These are phyloP conservation scores for Thaleichthys pacificus DNA, from an alignment of 2,797 vertebrate genomes.

Conservation along the genomic window DNA sequence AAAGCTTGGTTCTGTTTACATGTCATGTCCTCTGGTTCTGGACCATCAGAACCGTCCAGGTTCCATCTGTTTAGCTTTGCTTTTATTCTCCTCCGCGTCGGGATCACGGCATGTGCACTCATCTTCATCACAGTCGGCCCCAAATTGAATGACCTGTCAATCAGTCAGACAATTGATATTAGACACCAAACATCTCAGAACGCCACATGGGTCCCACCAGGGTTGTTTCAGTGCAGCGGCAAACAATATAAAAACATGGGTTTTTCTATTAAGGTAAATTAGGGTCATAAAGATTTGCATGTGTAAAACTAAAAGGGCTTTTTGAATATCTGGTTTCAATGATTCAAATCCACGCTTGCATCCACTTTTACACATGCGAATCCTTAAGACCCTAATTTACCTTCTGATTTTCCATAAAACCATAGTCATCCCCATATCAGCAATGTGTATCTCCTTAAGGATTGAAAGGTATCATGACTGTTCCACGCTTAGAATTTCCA, in stretches of 20 bases:
- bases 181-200: not conserved
- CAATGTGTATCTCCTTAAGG: constrained; percentile 36
- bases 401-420: not conserved
- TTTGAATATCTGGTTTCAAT: no score
- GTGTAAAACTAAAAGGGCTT: no score
- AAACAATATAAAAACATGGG: not conserved
- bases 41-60: constrained; percentile 39
- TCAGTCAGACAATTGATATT: constrained; percentile 26
- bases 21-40: constrained; percentile 46
- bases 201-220: not conserved
- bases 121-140: constrained; percentile 89
- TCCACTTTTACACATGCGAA: no score
- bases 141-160: constrained; percentile 91
- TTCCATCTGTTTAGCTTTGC: constrained; percentile 54
- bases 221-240: not conserved
- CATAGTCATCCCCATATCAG: not conserved
- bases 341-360: no score
- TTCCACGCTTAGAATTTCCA: constrained; percentile 58
- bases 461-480: constrained; percentile 40
- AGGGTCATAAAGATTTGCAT: no score
- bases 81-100: constrained; percentile 91
- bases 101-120: constrained; percentile 96
- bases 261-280: not conserved
- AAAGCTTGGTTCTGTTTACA: constrained; percentile 42
- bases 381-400: no score